Evolutionary conservation across 2,113 vertebrate genomes (phyloP).

Genomic region (Sialia sialis): DNA sequence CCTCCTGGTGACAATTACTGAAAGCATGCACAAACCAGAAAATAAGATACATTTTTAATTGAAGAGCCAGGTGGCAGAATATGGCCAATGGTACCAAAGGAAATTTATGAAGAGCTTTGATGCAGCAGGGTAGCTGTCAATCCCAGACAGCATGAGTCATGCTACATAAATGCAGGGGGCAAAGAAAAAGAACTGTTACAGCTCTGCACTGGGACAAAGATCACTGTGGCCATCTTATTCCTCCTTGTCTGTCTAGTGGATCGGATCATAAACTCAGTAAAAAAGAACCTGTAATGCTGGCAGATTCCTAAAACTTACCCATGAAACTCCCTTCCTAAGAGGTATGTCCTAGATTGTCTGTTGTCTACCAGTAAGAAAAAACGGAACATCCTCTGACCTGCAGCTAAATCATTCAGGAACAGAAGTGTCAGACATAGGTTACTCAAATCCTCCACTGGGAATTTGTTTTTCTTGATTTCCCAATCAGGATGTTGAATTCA

Average conservation of each 20-base stretch:
- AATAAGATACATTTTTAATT: neutral
- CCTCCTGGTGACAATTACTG: neutral
- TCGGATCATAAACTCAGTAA: neutral
- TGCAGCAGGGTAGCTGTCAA: neutral
- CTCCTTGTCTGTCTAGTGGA: neutral
- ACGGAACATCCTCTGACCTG: neutral
- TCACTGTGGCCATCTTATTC: neutral
- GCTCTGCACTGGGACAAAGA: neutral
- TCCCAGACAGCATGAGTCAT: neutral
- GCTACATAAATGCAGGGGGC: neutral
- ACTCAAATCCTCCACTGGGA: neutral
- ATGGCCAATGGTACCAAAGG: neutral
- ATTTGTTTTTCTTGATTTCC: neutral
- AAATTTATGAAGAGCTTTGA: neutral
- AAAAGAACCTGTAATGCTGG: neutral
- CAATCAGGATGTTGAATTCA: neutral
- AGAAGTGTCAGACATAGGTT: neutral
- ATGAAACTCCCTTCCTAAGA: neutral
- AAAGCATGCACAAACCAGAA: neutral
- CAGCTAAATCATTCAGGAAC: neutral
- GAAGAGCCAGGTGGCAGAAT: neutral
- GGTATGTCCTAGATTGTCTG: neutral
- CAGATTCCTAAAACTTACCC: neutral
- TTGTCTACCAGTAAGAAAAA: neutral
- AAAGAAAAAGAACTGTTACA: neutral